phyloP scores from a whole-genome alignment of 2,888 invertebrate genomes.

The Cyclophora punctaria region DNA sequence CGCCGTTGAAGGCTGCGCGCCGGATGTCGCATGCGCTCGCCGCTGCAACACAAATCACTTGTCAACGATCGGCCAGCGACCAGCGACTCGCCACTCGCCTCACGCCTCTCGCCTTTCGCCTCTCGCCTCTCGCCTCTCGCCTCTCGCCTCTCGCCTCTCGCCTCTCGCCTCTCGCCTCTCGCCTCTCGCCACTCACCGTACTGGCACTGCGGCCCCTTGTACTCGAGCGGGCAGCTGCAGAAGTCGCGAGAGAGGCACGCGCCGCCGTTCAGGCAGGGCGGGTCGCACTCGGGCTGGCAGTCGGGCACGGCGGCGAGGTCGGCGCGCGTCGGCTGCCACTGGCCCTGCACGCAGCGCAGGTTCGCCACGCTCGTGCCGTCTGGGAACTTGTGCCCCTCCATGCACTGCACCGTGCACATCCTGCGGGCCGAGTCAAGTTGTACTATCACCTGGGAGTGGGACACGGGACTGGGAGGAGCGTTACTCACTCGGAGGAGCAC shows the following conservation, averaged over 20 bases:
- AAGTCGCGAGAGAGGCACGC: conserved; percentile 84
- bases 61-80: no score
- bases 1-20: conserved; percentile 84
- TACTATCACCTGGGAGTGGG: no score
- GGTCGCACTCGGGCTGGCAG: conserved; percentile 79
- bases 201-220: conserved; percentile 82
- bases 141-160: no score
- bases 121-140: no score
- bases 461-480: no score
- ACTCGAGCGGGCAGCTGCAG: conserved; percentile 85
- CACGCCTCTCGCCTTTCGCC: no score
- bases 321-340: conserved; percentile 80
- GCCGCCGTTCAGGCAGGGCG: conserved; percentile 87
- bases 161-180: no score
- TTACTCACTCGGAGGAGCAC: conserved; percentile 79
- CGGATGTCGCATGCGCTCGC: conserved; percentile 73
- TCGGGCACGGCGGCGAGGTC: conserved; percentile 80
- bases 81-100: no score
- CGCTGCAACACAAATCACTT: no score
- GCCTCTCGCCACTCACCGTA: conserved; percentile 57
- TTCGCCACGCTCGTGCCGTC: conserved; percentile 82
- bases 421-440: conserved; percentile 42
- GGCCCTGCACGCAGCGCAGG: conserved; percentile 80
- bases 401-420: conserved; percentile 79
- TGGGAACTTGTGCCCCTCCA: conserved; percentile 79